Evolutionary conservation across 53 echinoderm and acorn worm species (phyloP).

Genomic region (Pentamera pediparva): DNA sequence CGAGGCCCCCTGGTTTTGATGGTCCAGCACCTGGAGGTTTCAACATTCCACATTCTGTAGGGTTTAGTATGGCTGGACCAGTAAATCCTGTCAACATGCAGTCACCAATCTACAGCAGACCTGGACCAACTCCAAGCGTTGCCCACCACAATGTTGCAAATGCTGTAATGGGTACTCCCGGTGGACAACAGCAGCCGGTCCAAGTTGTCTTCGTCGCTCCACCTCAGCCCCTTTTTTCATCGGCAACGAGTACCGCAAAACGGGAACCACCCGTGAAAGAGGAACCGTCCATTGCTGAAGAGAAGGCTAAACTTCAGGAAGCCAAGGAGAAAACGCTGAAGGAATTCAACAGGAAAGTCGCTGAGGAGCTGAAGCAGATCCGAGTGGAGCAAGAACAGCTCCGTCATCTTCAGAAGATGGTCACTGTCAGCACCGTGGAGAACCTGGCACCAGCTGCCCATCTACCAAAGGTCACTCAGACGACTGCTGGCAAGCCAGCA

Average conservation of each 20-base stretch:
- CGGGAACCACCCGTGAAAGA: too few species aligned
- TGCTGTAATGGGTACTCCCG: background rate
- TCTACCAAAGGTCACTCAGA: background rate
- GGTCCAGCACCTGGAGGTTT: constrained; percentile 20
- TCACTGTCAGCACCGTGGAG: background rate
- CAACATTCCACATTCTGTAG: background rate
- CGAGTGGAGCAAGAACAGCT: constrained; percentile 46
- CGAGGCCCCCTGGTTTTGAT: constrained; percentile 30
- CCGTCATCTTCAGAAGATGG: constrained; percentile 23
- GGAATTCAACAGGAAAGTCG: constrained; percentile 48
- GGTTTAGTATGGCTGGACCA: background rate
- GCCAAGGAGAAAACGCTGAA: constrained; percentile 34
- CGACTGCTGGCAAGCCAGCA: background rate
- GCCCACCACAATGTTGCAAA: too few species aligned
- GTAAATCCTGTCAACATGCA: too few species aligned
- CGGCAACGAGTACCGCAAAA: background rate
- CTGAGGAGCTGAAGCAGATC: constrained; percentile 52
- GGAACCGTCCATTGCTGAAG: background rate
- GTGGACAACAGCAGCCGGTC: background rate
- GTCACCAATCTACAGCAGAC: too few species aligned
- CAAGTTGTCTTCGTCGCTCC: background rate
- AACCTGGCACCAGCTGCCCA: background rate
- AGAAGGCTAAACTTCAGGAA: constrained; percentile 31
- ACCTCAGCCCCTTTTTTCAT: background rate
- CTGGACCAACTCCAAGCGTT: too few species aligned